Evolutionary conservation across 2,113 vertebrate species (phyloP).

Genomic region (Lepus americanus): DNA sequence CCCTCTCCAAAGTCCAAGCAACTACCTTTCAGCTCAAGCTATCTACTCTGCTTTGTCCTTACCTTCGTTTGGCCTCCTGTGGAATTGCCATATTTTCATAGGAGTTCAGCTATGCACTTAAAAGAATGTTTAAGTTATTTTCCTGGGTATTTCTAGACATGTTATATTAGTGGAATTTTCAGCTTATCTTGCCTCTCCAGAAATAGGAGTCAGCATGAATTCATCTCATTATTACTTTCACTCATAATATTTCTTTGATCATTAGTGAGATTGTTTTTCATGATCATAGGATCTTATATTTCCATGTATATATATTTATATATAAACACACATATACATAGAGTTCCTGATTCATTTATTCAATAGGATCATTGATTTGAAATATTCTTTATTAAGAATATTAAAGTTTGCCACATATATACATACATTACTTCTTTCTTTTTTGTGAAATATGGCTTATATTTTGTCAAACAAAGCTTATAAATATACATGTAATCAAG

Average conservation of each 20-base stretch:
- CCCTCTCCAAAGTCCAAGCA: not conserved
- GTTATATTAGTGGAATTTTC: slow-evolving; percentile 21
- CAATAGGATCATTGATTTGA: not conserved
- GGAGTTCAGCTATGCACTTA: not conserved
- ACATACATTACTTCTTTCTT: not conserved
- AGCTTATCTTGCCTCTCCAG: not conserved
- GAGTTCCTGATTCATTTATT: slow-evolving; percentile 29
- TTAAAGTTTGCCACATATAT: not conserved
- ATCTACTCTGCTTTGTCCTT: slow-evolving; percentile 9
- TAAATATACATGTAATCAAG: slow-evolving; percentile 48
- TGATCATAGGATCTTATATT: not conserved
- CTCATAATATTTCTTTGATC: slow-evolving; percentile 18
- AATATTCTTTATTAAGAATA: slow-evolving; percentile 35
- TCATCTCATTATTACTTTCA: slow-evolving; percentile 50
- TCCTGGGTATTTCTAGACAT: slow-evolving; percentile 31
- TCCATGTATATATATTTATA: not conserved
- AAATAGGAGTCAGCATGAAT: slow-evolving; percentile 14
- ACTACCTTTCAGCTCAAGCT: slow-evolving; percentile 3
- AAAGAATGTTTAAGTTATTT: slow-evolving; percentile 39
- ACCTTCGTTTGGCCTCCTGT: slow-evolving; percentile 31
- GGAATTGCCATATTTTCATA: not conserved
- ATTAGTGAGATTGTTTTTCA: not conserved
- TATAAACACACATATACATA: too few relatives aligned
- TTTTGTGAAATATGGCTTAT: slow-evolving; percentile 14
- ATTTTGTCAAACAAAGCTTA: slow-evolving; percentile 40